These are phyloP conservation scores for Carabus problematicus DNA, from an alignment of 2,888 invertebrate genomes.

Conservation along the genomic window DNA sequence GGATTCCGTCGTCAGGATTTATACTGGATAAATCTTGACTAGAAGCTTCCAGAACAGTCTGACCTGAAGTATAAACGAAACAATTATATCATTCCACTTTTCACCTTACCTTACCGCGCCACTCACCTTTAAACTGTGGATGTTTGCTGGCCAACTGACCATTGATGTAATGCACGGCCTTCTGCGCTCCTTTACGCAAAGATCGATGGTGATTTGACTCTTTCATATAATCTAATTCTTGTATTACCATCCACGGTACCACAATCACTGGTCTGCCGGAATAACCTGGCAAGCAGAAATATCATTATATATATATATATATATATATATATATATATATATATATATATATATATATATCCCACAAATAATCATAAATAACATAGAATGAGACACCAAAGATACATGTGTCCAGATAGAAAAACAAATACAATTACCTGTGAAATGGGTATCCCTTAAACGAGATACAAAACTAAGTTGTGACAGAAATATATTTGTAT, in stretches of 20 bases:
- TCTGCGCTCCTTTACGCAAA: conserved; percentile 49
- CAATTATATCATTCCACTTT: background rate
- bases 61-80: conserved; percentile 58
- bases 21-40: conserved; percentile 64
- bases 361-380: conserved; percentile 42
- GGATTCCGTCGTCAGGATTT: conserved; percentile 66
- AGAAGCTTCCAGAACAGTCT: conserved; percentile 64
- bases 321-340: too few species aligned
- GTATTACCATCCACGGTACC: conserved; percentile 68
- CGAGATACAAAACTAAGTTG: conserved; percentile 56
- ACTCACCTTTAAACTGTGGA: conserved; percentile 61
- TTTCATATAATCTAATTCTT: conserved; percentile 67
- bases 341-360: too few species aligned
- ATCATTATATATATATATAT: too few species aligned
- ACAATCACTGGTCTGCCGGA: conserved; percentile 57
- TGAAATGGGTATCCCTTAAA: conserved; percentile 48
- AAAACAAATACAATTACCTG: conserved; percentile 35
- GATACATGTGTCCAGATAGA: background rate
- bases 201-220: conserved; percentile 49
- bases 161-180: conserved; percentile 65
- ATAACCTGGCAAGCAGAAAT: conserved; percentile 47
- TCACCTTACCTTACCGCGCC: background rate
- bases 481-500: conserved; percentile 63
- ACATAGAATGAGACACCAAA: conserved; percentile 30
- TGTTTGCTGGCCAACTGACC: conserved; percentile 60